Evolutionary conservation across 1,140 invertebrate genomes (phyloP), one percentile per base, ranked within the genome.

Genomic region (Catajapyx aquilonaris): DNA sequence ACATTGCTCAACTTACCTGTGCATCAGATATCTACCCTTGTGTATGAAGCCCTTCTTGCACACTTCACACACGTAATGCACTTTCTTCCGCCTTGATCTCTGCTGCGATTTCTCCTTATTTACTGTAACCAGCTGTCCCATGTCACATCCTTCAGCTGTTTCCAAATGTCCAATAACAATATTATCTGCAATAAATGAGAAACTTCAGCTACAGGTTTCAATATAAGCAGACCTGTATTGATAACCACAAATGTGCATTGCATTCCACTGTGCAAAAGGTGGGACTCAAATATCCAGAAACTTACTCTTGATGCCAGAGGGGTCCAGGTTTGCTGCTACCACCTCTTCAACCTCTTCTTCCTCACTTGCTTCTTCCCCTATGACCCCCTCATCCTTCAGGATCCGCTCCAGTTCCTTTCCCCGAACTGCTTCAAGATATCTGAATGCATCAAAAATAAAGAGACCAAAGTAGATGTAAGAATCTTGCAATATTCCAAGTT

Each of bases 371-470:
- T 66, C 64, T 20, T 65, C 70, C 45, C 73, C 73, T 36, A 68
- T 70, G 2, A 76, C 67, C 19, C 73, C 74, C 55, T 74, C 71
- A 48, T 77, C 70, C 46, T 66, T 65, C 38, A 77, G 71, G 44
- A 79, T 73, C 46, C 66, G 60, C 47, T 76, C 73, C 31, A 79
- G 53, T 57, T 79, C 75, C 55, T 73, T 73, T 1, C 74, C 75
- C 62, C 74, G 71, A 11, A 77, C 66, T 41, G 64, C 65, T 59
- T 73, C 72, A 45, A 62, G 65, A 45, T 64, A 76, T 46, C 72
- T 67, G 23, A 23, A 19, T n/a, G n/a, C n/a, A n/a, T n/a, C n/a
- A n/a, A n/a, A n/a, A n/a, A n/a, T n/a, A n/a, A n/a, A n/a, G n/a
- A n/a, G n/a, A n/a, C n/a, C n/a, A n/a, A n/a, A n/a, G n/a, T n/a